Evolutionary conservation across 2,113 vertebrate genomes (phyloP), one percentile per base, ranked within the genome.

Genomic region (Tragulus kanchil): DNA sequence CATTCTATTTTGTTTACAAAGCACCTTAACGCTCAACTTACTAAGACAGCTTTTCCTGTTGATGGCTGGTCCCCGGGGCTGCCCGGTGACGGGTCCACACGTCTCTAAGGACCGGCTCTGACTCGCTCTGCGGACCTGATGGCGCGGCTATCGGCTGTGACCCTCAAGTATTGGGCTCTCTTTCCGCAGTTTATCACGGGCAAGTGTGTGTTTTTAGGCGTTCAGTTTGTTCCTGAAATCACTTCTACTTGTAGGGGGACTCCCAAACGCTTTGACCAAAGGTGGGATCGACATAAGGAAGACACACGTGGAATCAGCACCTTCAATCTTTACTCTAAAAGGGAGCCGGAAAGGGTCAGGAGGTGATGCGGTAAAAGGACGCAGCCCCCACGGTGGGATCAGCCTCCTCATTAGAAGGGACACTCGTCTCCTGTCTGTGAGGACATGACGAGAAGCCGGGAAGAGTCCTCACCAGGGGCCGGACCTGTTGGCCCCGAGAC

Each of bases 121-220:
- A 77, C 2, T 1, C 8, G 21, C 50, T 45, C 45, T n/a, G 23
- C 4, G 6, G 77, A n/a, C 6, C 14, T 61, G 88, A 58, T 11
- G 31, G 5, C 21, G 12, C 1, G 23, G 67, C 36, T 1, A 0
- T 0, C 0, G 13, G 59, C 11, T 5, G 8, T 8, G 1, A 25
- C 45, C 52, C 42, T 52, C 56, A 2, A 2, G 56, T 5, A 21
- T 4, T 1, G 0, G 36, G 61, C n/a, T 50, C 48, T 81, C 77
- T 91, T 81, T 56, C 19, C 36, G 14, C 0, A 28, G 48, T 36
- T 89, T 73, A 61, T 45, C 26, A 83, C 62, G 25, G 17, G 59
- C 6, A 64, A 12, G 54, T 26, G 26, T 6, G 56, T 13, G 6
- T 75, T 69, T 62, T n/a, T 3, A 36, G 86, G 36, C 56, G 58